A percentile compares a stretch with the other conserved stretches of the same genome.
Conservation (phyloP, 2,797 vertebrate genomes). For the Argyrosomus regius region DNA sequence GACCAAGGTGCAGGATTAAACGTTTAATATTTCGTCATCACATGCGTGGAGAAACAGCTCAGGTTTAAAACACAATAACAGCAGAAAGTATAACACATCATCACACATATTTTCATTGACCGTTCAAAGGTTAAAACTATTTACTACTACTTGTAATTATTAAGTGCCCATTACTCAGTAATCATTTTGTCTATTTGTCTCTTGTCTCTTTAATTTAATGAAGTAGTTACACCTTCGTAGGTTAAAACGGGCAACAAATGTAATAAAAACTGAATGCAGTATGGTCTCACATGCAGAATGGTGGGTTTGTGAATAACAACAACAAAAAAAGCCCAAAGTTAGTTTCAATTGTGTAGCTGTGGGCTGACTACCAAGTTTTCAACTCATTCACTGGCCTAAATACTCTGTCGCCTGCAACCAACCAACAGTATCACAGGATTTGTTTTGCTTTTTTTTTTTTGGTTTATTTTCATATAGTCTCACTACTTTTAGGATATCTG, state of each 20-base stretch:
- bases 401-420: constrained; percentile 59
- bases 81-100: background rate
- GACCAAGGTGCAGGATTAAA: constrained; percentile 21
- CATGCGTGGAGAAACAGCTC: constrained; percentile 2
- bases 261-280: background rate
- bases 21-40: constrained; percentile 18
- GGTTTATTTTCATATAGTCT: constrained; percentile 58
- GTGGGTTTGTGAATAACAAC: constrained; percentile 21
- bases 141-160: background rate
- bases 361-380: constrained; percentile 53
- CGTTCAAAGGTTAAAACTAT: background rate
- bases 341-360: constrained; percentile 49
- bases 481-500: constrained; percentile 59
- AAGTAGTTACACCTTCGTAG: background rate
- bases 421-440: constrained; percentile 50
- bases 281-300: constrained; percentile 13
- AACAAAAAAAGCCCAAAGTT: constrained; percentile 48
- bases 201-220: background rate
- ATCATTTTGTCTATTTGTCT: background rate
- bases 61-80: constrained; percentile 27
- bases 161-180: no score
- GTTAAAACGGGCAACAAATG: constrained; percentile 4
- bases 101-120: background rate
- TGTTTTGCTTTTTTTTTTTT: constrained; percentile 59
- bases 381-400: constrained; percentile 49